These are phyloP conservation scores for Elephantulus edwardii DNA, from an alignment of 2,113 vertebrate genomes.

Conservation along the genomic window DNA sequence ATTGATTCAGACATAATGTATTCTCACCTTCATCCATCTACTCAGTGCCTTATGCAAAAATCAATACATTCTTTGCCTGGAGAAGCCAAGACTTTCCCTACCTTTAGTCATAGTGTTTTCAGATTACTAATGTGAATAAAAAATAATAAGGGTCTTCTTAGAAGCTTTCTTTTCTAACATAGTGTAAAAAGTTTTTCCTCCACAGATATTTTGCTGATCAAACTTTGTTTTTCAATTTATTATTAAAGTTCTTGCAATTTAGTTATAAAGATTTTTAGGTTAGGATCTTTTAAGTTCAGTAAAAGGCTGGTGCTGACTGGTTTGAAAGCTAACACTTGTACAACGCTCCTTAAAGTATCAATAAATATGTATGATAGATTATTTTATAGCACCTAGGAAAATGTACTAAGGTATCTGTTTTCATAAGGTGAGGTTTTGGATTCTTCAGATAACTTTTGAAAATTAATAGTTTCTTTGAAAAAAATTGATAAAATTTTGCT, in stretches of 20 bases:
- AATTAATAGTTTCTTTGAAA: not conserved
- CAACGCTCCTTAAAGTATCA: constrained; percentile 15
- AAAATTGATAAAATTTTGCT: not conserved
- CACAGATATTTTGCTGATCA: constrained; percentile 9
- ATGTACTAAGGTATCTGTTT: not conserved
- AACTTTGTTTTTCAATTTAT: not conserved
- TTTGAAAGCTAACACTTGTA: not conserved
- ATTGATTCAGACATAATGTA: constrained; percentile 1
- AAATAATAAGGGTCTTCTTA: not conserved
- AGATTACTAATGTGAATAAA: not conserved
- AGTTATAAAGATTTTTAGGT: not conserved
- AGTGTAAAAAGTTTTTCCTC: not conserved
- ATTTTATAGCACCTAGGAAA: not conserved
- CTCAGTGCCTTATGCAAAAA: not conserved
- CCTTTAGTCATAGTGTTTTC: not conserved
- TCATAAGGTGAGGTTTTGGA: not conserved
- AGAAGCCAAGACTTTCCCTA: not conserved
- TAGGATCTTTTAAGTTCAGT: not conserved
- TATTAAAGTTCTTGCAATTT: constrained; percentile 9
- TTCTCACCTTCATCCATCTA: not conserved
- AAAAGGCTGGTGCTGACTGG: not conserved
- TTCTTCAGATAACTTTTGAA: not conserved
- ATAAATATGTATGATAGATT: constrained; percentile 32
- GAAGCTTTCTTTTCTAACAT: constrained; percentile 7
- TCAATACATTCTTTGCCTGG: not conserved